Percentiles rank a stretch among this genome's conserved stretches.
phyloP scores from a whole-genome alignment of 2,797 vertebrate species.

The Enteromius thamalakanensis region DNA sequence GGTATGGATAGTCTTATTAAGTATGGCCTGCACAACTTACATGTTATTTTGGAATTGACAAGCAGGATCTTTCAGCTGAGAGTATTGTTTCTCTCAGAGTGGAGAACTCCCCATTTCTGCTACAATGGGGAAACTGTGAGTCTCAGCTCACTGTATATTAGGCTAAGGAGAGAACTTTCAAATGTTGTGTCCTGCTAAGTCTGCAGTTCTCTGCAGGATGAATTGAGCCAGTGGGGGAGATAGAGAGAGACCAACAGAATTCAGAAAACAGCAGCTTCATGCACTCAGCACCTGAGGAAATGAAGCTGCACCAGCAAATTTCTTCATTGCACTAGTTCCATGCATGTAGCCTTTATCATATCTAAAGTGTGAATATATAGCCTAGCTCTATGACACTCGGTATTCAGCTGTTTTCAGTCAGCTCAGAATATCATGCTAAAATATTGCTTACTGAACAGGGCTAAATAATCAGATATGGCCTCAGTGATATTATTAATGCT shows the following conservation, averaged over 20 bases:
- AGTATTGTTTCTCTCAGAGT: conserved; percentile 18
- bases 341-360: conserved; percentile 1
- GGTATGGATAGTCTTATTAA: conserved; percentile 3
- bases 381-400: background rate
- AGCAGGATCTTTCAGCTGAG: background rate
- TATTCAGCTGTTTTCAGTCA: conserved; percentile 17
- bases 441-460: background rate
- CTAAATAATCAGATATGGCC: conserved; percentile 8
- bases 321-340: conserved; percentile 7
- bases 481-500: background rate
- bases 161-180: conserved; percentile 23
- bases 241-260: background rate
- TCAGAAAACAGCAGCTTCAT: conserved; percentile 27
- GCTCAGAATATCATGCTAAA: background rate
- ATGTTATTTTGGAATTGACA: conserved; percentile 41
- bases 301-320: conserved; percentile 1
- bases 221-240: background rate
- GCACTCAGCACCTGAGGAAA: background rate
- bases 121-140: conserved; percentile 34
- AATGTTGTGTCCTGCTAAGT: conserved; percentile 38
- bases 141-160: conserved; percentile 30
- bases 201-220: conserved; percentile 8
- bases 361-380: background rate
- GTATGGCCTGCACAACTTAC: background rate
- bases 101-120: conserved; percentile 32